phyloP scores from a whole-genome alignment of 2,888 invertebrate genomes.

The Eupithecia subumbrata region DNA sequence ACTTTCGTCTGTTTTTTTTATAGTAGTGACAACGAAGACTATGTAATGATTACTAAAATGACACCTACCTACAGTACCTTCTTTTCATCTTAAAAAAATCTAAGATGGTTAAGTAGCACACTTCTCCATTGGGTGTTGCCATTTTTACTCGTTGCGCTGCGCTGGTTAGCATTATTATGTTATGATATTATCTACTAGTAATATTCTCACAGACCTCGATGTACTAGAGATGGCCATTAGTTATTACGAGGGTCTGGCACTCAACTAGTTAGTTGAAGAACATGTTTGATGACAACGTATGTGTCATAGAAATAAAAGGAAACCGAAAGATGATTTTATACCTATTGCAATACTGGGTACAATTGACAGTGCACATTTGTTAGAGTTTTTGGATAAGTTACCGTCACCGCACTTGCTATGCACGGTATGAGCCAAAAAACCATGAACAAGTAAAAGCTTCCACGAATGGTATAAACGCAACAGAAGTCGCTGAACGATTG shows the following conservation, averaged over 20 bases:
- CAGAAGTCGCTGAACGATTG: background rate
- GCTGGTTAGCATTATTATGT: conserved; percentile 1
- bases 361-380: no score
- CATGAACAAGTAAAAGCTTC: background rate
- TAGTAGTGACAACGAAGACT: background rate
- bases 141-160: background rate
- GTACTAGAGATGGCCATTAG: background rate
- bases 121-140: background rate
- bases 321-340: no score
- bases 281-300: background rate
- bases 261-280: background rate
- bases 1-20: background rate
- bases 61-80: background rate
- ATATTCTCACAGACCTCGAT: background rate
- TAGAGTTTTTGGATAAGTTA: no score
- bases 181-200: background rate
- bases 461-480: background rate
- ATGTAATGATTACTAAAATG: background rate
- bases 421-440: background rate
- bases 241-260: background rate
- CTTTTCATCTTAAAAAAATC: background rate
- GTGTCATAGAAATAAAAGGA: background rate
- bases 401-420: background rate
- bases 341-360: no score
- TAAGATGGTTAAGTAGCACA: background rate